Percentiles rank a stretch among this genome's conserved stretches.
These are phyloP conservation scores for Upupa epops DNA, from an alignment of 2,113 vertebrate genomes.

Conservation along the genomic window DNA sequence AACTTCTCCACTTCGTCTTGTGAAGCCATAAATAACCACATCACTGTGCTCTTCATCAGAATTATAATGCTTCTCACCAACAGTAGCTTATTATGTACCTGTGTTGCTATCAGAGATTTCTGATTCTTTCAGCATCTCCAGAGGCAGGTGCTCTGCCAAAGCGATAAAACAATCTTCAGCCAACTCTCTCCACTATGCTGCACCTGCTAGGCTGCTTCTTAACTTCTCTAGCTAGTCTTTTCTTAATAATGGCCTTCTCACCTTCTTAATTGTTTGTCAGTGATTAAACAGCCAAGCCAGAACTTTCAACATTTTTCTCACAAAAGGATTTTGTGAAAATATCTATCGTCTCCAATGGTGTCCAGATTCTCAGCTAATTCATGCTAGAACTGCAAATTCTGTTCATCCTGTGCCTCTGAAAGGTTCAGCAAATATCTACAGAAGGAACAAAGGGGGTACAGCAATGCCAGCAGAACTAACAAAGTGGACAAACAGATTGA, in stretches of 20 bases:
- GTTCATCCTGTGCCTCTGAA: neutral
- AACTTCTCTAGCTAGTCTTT: neutral
- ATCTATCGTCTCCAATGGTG: neutral
- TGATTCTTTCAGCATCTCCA: neutral
- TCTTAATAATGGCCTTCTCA: neutral
- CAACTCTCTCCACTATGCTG: neutral
- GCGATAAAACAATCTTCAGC: neutral
- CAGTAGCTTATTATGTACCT: neutral
- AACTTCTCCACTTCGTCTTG: neutral
- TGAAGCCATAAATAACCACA: neutral
- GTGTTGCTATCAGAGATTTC: neutral
- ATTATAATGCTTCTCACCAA: neutral
- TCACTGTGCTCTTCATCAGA: neutral
- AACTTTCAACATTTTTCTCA: neutral
- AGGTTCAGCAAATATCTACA: neutral
- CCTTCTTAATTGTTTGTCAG: neutral
- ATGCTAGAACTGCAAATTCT: neutral
- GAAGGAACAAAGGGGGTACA: neutral
- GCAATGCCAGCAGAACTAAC: neutral
- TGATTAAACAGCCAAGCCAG: neutral
- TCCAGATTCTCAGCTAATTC: neutral
- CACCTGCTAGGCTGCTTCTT: neutral
- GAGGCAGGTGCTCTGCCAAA: neutral
- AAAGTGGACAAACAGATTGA: neutral
- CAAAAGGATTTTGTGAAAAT: neutral